phyloP scores from a whole-genome alignment of 2,113 vertebrate species.

The Formicarius rufipectus region DNA sequence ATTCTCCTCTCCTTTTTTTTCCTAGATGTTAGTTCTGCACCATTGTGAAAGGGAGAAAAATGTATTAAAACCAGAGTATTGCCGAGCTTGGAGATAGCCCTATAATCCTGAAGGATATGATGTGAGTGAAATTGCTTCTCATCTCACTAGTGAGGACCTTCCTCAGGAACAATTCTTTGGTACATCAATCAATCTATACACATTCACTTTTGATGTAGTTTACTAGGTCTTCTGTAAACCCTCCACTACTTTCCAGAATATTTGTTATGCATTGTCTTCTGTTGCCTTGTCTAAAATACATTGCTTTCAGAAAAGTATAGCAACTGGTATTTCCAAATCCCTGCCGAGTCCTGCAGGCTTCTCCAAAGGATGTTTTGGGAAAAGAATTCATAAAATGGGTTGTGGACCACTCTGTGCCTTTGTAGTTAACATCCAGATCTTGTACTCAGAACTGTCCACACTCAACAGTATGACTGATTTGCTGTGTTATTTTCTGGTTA shows the following conservation, averaged over 20 bases:
- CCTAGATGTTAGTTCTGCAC: background rate
- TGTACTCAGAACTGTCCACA: accelerated
- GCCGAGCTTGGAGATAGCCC: background rate
- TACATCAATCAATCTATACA: background rate
- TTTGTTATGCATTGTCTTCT: background rate
- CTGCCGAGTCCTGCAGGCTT: background rate
- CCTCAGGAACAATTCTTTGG: background rate
- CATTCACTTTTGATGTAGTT: background rate
- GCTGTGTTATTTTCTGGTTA: background rate
- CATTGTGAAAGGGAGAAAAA: background rate
- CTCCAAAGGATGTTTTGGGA: background rate
- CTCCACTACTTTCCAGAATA: background rate
- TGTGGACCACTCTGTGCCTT: background rate
- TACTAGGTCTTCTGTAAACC: background rate
- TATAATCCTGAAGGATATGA: background rate
- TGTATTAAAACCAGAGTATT: background rate
- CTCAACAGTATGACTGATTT: background rate
- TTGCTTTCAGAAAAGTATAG: background rate
- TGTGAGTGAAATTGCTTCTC: background rate
- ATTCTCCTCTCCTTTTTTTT: background rate
- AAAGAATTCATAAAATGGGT: accelerated
- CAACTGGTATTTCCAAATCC: background rate
- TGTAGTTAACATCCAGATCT: background rate
- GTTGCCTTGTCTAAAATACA: background rate
- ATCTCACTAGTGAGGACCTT: background rate